Percentiles rank a stretch among this genome's conserved stretches.
These are phyloP conservation scores for Phalangium opilio DNA, from an alignment of 2,888 invertebrate species.

Conservation along the genomic window DNA sequence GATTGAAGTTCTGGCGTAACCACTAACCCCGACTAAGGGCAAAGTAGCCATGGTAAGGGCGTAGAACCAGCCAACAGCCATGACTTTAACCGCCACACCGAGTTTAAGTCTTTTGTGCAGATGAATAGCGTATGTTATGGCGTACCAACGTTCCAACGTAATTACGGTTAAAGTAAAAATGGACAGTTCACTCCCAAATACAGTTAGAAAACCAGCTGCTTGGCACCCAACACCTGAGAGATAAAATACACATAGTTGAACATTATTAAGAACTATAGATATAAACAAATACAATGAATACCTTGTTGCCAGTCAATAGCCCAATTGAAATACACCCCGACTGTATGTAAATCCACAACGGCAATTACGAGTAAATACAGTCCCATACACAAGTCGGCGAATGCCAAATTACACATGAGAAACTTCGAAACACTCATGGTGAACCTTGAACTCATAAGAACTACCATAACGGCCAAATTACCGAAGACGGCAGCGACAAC, in stretches of 20 bases:
- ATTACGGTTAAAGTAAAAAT: constrained; percentile 73
- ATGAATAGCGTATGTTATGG: constrained; percentile 67
- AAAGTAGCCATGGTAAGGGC: constrained; percentile 58
- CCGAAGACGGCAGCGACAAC: constrained; percentile 64
- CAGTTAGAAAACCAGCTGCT: constrained; percentile 71
- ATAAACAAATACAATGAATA: too few species aligned
- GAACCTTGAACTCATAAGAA: constrained; percentile 40
- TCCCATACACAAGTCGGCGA: constrained; percentile 72
- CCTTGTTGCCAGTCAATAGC: constrained; percentile 79
- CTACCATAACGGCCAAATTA: constrained; percentile 63
- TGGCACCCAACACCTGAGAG: constrained; percentile 48
- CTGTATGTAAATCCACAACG: constrained; percentile 63
- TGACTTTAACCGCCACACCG: constrained; percentile 51
- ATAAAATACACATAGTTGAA: too few species aligned
- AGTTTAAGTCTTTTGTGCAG: constrained; percentile 62
- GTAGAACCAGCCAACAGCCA: constrained; percentile 63
- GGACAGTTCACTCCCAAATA: constrained; percentile 71
- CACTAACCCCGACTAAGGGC: constrained; percentile 56
- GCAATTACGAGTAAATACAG: constrained; percentile 63
- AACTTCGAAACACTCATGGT: constrained; percentile 47
- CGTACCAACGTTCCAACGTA: constrained; percentile 55
- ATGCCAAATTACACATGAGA: constrained; percentile 64
- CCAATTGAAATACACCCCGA: constrained; percentile 73
- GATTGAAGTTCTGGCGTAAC: constrained; percentile 75
- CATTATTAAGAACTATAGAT: too few species aligned